These are phyloP conservation scores for Bufo gargarizans DNA, from an alignment of 2,113 vertebrate species.

Conservation along the genomic window DNA sequence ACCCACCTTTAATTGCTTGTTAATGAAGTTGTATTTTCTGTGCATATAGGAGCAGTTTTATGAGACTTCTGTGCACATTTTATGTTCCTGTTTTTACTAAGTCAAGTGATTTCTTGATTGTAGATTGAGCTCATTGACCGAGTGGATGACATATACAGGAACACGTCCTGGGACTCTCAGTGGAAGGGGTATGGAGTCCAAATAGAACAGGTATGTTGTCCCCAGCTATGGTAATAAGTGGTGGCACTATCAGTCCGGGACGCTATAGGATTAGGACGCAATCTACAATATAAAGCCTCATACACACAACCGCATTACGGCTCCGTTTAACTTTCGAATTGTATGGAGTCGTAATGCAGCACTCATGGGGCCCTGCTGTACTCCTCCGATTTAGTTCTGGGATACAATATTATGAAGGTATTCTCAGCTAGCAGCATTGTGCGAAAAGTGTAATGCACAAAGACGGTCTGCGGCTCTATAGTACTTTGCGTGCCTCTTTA, in stretches of 20 bases:
- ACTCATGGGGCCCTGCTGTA: not conserved
- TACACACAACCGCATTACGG: not conserved
- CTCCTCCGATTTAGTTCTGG: not conserved
- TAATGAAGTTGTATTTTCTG: too few species aligned
- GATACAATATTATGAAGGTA: too few species aligned
- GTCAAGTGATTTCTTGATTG: not conserved
- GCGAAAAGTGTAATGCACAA: too few species aligned
- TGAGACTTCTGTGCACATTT: not conserved
- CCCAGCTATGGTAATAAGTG: not conserved
- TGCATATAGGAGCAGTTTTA: too few species aligned
- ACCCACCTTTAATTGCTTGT: too few species aligned
- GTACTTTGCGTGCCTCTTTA: too few species aligned
- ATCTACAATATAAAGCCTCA: not conserved
- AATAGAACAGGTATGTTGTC: slow-evolving; percentile 88
- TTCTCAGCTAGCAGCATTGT: too few species aligned
- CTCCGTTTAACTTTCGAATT: not conserved
- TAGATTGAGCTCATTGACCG: slow-evolving; percentile 98
- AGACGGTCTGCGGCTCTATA: too few species aligned
- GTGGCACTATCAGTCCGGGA: too few species aligned
- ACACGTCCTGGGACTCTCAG: slow-evolving; percentile 89
- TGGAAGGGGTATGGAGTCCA: slow-evolving; percentile 95
- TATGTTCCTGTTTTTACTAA: not conserved
- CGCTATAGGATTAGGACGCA: too few species aligned
- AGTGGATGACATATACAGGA: slow-evolving; percentile 97
- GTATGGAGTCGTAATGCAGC: not conserved